Evolutionary conservation across 2,888 invertebrate species (phyloP).

Genomic region (Meiosimyza decipiens): DNA sequence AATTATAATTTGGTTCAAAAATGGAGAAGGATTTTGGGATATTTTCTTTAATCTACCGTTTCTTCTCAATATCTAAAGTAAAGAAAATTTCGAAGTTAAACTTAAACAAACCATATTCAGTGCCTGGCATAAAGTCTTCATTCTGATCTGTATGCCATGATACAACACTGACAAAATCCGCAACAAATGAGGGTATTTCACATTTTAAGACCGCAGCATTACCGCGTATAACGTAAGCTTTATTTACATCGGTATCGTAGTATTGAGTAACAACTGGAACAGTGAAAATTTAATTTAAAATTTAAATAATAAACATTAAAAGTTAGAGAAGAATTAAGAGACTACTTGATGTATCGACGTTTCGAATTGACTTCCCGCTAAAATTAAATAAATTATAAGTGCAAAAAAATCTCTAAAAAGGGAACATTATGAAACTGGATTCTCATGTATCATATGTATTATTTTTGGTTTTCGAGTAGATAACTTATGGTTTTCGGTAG

Average conservation of each 20-base stretch:
- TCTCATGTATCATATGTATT: not conserved
- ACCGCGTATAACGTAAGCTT: constrained; percentile 89
- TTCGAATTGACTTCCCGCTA: not conserved
- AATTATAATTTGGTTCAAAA: too few species aligned
- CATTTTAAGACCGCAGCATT: constrained; percentile 90
- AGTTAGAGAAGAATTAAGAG: constrained; percentile 18
- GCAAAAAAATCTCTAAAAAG: not conserved
- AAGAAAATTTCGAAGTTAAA: not conserved
- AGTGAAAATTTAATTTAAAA: constrained; percentile 23
- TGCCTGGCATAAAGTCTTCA: constrained; percentile 65
- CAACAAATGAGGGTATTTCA: constrained; percentile 91
- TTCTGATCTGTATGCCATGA: constrained; percentile 84
- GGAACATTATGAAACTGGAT: constrained; percentile 17
- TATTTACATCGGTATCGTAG: constrained; percentile 91
- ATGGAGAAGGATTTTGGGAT: not conserved
- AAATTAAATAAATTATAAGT: not conserved
- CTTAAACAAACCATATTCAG: constrained; percentile 65
- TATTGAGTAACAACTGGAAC: constrained; percentile 86
- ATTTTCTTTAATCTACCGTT: not conserved
- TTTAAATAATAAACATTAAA: not conserved
- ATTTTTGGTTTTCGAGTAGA: not conserved
- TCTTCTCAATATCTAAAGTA: not conserved
- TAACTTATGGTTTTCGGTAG: too few species aligned
- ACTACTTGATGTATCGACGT: not conserved
- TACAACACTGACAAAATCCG: constrained; percentile 88